phyloP scores from a whole-genome alignment of 1,140 invertebrate genomes.

The Pissodes strobi region DNA sequence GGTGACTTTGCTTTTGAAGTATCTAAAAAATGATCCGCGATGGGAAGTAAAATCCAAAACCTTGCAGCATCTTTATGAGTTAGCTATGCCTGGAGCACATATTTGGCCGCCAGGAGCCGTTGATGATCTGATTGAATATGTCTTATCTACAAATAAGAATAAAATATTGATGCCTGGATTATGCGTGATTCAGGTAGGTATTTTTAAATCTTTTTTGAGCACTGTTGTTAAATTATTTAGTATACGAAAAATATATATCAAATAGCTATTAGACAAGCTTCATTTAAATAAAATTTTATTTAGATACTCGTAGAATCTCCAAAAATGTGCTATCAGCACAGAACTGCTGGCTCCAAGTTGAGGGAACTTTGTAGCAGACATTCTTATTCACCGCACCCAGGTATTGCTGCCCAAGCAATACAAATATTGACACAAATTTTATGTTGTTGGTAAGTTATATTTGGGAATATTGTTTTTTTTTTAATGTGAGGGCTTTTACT shows the following conservation, averaged over 20 bases:
- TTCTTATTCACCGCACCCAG: slow-evolving; percentile 66
- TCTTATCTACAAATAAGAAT: slow-evolving; percentile 42
- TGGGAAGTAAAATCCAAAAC: slow-evolving; percentile 74
- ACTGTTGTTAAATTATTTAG: background rate
- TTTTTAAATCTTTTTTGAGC: slow-evolving; percentile 14
- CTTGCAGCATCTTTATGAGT: slow-evolving; percentile 72
- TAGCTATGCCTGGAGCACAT: slow-evolving; percentile 79
- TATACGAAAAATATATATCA: too few species aligned
- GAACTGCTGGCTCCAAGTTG: slow-evolving; percentile 59
- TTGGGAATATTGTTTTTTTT: slow-evolving; percentile 48
- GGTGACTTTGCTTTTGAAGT: slow-evolving; percentile 63
- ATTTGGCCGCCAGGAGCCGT: slow-evolving; percentile 76
- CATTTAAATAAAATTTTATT: slow-evolving; percentile 58
- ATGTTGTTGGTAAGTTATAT: too few species aligned
- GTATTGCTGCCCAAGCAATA: slow-evolving; percentile 70
- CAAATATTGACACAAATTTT: slow-evolving; percentile 69
- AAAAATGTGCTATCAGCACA: slow-evolving; percentile 60
- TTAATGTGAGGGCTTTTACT: too few species aligned
- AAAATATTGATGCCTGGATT: slow-evolving; percentile 54
- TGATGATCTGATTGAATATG: slow-evolving; percentile 51
- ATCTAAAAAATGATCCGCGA: slow-evolving; percentile 67
- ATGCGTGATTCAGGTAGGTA: slow-evolving; percentile 42
- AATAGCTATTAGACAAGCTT: too few species aligned
- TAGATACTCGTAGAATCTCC: slow-evolving; percentile 62
- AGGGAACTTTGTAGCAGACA: slow-evolving; percentile 61